phyloP scores from a whole-genome alignment of 2,113 vertebrate genomes.

The Anas platyrhynchos region DNA sequence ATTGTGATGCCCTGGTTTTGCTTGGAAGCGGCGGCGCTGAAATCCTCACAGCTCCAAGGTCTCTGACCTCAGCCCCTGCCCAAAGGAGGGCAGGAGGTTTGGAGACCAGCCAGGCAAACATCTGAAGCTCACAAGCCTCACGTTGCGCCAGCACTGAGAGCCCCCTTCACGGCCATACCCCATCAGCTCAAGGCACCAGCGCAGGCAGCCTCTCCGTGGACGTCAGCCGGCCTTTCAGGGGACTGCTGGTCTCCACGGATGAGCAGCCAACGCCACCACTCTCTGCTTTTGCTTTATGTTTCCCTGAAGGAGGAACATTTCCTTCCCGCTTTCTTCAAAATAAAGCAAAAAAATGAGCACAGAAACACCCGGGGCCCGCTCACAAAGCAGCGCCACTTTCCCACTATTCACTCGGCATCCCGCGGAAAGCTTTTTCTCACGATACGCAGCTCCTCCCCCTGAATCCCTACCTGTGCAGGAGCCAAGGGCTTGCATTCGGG shows the following conservation, averaged over 20 bases:
- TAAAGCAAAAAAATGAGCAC: not conserved
- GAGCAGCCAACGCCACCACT: not conserved
- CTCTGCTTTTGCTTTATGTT: not conserved
- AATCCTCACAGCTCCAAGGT: not conserved
- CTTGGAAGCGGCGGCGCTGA: constrained; percentile 7
- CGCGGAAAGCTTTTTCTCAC: not conserved
- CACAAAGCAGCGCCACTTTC: not conserved
- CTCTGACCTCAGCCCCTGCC: constrained; percentile 12
- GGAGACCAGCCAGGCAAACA: constrained; percentile 42
- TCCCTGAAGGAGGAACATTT: not conserved
- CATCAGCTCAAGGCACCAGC: constrained; percentile 14
- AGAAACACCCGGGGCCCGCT: rapidly evolving
- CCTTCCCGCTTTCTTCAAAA: not conserved
- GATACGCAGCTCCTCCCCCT: not conserved
- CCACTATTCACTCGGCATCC: not conserved
- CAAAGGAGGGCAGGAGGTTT: constrained; percentile 32
- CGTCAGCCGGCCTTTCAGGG: not conserved
- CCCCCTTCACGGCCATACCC: constrained; percentile 25
- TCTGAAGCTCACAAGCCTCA: not conserved
- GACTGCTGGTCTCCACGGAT: not conserved
- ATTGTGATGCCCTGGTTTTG: constrained; percentile 50
- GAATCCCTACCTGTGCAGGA: not conserved
- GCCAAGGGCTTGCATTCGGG: not conserved
- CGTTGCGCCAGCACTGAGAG: constrained; percentile 2
- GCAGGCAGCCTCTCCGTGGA: not conserved